These are phyloP conservation scores for Antheraea assamensis DNA, from an alignment of 2,888 invertebrate genomes.

Conservation along the genomic window DNA sequence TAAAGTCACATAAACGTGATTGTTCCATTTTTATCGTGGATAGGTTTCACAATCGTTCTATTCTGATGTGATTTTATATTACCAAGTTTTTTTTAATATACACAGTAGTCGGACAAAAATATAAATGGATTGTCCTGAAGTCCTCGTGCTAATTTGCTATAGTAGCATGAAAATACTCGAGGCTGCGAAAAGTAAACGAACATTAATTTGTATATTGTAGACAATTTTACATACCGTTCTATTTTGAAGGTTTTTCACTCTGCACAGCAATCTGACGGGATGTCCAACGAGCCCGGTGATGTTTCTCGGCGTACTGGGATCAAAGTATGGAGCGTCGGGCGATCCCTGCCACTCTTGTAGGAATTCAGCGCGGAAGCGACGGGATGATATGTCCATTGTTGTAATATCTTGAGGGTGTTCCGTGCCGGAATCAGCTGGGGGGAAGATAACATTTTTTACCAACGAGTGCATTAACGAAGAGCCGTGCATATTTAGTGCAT, in stretches of 20 bases:
- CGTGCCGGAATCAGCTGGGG: constrained; percentile 81
- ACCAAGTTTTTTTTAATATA: too few relatives aligned
- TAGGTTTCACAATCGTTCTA: too few relatives aligned
- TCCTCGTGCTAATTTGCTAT: too few relatives aligned
- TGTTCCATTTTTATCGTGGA: too few relatives aligned
- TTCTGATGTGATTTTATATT: too few relatives aligned
- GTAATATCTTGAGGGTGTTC: constrained; percentile 82
- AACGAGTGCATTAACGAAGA: not conserved
- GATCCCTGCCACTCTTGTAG: constrained; percentile 71
- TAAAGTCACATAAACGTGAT: too few relatives aligned
- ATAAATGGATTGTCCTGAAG: too few relatives aligned
- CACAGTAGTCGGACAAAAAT: too few relatives aligned
- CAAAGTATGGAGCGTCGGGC: constrained; percentile 88
- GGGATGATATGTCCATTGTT: constrained; percentile 69
- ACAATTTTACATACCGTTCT: constrained; percentile 86
- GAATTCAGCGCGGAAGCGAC: constrained; percentile 70
- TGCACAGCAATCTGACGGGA: constrained; percentile 90
- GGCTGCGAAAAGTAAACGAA: too few relatives aligned
- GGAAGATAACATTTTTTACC: not conserved
- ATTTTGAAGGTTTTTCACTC: constrained; percentile 93
- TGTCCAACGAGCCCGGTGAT: constrained; percentile 94
- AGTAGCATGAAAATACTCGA: too few relatives aligned
- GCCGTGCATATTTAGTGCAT: not conserved
- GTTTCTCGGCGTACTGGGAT: constrained; percentile 89
- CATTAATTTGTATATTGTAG: not conserved